These are phyloP conservation scores for Anguilla marmorata DNA, from an alignment of 2,797 vertebrate genomes.

Conservation along the genomic window DNA sequence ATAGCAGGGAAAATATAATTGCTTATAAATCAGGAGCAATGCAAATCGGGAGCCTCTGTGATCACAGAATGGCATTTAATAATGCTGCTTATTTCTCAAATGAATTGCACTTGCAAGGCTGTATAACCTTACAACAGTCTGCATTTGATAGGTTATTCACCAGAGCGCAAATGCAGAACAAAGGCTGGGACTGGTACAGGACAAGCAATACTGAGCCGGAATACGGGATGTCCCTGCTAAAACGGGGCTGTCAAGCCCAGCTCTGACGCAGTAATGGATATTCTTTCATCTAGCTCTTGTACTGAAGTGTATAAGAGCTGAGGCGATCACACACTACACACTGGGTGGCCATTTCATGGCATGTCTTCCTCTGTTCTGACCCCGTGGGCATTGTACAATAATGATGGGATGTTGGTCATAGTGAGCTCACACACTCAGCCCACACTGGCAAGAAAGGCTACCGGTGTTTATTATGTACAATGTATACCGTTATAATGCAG, in stretches of 20 bases:
- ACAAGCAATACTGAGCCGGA: too few relatives aligned
- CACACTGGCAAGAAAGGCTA: conserved; percentile 63
- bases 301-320: neutral
- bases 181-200: neutral
- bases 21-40: too few relatives aligned
- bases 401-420: neutral
- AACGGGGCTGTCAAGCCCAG: neutral
- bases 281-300: neutral
- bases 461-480: conserved; percentile 74
- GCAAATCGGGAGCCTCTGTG: neutral
- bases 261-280: neutral
- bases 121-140: neutral
- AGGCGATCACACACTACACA: neutral
- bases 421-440: conserved; percentile 34
- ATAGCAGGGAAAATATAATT: too few relatives aligned
- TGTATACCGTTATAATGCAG: conserved; percentile 66
- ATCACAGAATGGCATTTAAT: neutral
- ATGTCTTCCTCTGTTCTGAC: neutral
- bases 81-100: neutral
- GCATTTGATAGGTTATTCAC: neutral
- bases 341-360: neutral
- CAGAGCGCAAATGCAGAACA: neutral
- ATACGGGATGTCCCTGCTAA: too few relatives aligned
- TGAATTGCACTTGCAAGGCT: neutral
- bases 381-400: neutral